Base-by-base conservation (phyloP, 2,888 invertebrate genomes). In the Standfussiana lucernea region DNA sequence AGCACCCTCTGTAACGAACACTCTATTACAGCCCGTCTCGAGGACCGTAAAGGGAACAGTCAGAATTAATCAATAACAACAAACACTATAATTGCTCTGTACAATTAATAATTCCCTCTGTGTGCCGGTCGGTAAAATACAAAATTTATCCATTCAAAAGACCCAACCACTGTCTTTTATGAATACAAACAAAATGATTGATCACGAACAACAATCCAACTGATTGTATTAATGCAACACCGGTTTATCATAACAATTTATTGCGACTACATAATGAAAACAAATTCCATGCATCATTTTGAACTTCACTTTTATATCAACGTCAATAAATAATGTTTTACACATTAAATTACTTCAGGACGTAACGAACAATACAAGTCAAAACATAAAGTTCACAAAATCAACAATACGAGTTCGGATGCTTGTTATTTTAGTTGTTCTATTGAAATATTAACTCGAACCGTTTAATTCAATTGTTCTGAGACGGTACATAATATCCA, bases 371-470 rank as follows among this genome's bases (percentile, higher is more conserved):
- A 72, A 66, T n/a, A 64, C 67, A 70, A 84, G 59, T 59, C 50
- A 64, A 45, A 72, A 61, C 37, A 42, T n/a, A 64, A 59, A 77
- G 66, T 89, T 90, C 74, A 45, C 73, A 79, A 85, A 89, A 90
- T 87, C 86, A 90, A 89, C 87, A 91, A 85, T 70, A 64, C 66
- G 32, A 70, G 67, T 82, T 71, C 50, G 67, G 83, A 85, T 87
- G 86, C 85, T 86, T 86, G 88, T 90, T 91, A 87, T 84, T 80
- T 78, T 78, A 82, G 87, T 89, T 87, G 83, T 85, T 89, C 72
- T 81, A 87, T 83, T 88, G 85, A 86, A 90, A 86, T 89, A 88
- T 88, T 84, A 89, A 89, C 84, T 80, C 35, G 42, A 69, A 84
- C 78, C 70, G 77, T 82, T 86, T 89, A 83, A 88, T 83, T 89